phyloP scores from a whole-genome alignment of 1,140 invertebrate species.

The Anthonomus grandis region DNA sequence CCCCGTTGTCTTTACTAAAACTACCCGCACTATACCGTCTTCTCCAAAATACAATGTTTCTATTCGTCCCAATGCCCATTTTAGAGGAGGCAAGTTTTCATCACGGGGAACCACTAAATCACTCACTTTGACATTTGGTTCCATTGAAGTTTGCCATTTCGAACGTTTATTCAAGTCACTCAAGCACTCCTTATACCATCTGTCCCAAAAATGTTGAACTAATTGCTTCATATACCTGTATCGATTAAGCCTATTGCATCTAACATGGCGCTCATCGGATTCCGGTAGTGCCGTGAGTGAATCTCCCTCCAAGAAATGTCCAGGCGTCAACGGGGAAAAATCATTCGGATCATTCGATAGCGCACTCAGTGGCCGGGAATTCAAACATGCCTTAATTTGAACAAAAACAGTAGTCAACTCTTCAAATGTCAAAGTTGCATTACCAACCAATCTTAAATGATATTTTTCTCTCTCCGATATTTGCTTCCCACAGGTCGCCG shows the following conservation, averaged over 20 bases:
- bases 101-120: too few relatives aligned
- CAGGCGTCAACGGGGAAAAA: not conserved
- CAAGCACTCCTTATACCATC: not conserved
- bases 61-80: not conserved
- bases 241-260: not conserved
- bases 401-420: too few relatives aligned
- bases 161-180: not conserved
- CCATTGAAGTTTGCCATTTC: not conserved
- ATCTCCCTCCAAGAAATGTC: not conserved
- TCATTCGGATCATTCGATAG: too few relatives aligned
- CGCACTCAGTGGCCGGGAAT: too few relatives aligned
- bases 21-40: not conserved
- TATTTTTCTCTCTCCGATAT: too few relatives aligned
- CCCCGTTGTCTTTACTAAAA: not conserved
- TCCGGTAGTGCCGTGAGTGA: not conserved
- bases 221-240: not conserved
- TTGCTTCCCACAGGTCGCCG: conserved; percentile 50
- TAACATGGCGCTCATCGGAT: not conserved
- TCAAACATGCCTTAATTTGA: too few relatives aligned
- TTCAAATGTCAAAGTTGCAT: not conserved
- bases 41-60: not conserved
- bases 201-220: too few relatives aligned
- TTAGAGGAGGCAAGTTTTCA: not conserved
- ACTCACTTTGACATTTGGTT: not conserved
- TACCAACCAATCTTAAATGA: not conserved